phyloP scores from a whole-genome alignment of 37 sponge, comb jelly and placozoan species.

The Amphimedon queenslandica region DNA sequence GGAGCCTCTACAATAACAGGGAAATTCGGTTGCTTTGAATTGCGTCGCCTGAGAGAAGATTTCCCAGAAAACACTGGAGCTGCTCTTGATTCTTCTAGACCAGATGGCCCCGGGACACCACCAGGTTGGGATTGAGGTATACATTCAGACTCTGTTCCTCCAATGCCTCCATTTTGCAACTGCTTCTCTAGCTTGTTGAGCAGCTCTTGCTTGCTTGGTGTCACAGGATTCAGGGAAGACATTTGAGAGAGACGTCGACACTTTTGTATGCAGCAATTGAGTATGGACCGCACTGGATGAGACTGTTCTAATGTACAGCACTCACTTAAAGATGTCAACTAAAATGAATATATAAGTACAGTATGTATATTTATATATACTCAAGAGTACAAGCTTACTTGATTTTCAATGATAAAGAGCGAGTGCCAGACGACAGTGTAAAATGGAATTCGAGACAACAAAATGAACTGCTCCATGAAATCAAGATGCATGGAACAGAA shows the following conservation, averaged over 20 bases:
- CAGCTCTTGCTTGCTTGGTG: neutral
- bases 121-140: neutral
- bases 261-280: neutral
- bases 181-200: neutral
- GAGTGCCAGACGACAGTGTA: constrained; percentile 33
- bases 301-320: neutral
- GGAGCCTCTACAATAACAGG: neutral
- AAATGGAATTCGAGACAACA: constrained; percentile 26
- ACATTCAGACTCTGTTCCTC: neutral
- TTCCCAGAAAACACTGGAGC: neutral
- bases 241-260: neutral
- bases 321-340: neutral
- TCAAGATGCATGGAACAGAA: constrained; percentile 19
- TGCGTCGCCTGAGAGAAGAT: neutral
- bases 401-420: constrained; percentile 17
- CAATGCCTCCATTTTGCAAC: neutral
- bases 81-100: neutral
- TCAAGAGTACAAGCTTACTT: too few relatives aligned
- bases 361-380: too few relatives aligned
- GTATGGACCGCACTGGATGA: neutral
- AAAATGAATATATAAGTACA: neutral
- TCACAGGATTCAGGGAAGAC: neutral
- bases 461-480: constrained; percentile 30
- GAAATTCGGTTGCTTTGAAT: neutral
- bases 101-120: neutral